Evolutionary conservation across 2,113 vertebrate genomes (phyloP).

Genomic region (Nymphicus hollandicus): DNA sequence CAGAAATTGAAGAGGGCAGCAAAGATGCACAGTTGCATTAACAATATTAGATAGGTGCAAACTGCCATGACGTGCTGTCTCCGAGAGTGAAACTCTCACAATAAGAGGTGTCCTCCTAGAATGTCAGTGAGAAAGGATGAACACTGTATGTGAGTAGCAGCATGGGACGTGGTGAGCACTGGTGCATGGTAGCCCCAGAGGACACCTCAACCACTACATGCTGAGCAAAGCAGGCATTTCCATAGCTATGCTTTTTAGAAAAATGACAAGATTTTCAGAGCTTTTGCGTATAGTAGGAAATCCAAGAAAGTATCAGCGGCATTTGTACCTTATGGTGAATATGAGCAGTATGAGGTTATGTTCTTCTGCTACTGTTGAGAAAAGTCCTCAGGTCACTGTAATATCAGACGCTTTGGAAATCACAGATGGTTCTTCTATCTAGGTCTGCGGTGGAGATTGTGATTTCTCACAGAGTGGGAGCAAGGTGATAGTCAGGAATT

Average conservation of each 20-base stretch:
- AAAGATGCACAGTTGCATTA: background rate
- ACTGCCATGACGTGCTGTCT: background rate
- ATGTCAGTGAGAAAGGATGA: background rate
- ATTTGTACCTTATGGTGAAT: background rate
- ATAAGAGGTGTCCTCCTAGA: background rate
- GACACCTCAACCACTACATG: background rate
- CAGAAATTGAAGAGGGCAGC: background rate
- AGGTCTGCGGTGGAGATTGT: background rate
- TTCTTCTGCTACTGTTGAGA: background rate
- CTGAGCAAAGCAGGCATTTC: background rate
- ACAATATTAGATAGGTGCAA: background rate
- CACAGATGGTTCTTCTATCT: background rate
- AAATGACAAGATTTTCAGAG: background rate
- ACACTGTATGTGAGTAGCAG: background rate
- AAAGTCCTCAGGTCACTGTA: background rate
- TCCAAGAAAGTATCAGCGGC: background rate
- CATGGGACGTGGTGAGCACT: background rate
- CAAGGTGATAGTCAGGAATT: background rate
- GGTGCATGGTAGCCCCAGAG: background rate
- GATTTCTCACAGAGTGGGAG: background rate
- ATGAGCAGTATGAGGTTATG: background rate
- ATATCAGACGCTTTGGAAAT: background rate
- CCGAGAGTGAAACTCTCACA: background rate
- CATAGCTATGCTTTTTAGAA: background rate
- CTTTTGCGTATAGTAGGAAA: background rate